These are phyloP conservation scores for Maconellicoccus hirsutus DNA, from an alignment of 1,140 invertebrate genomes.

Conservation along the genomic window DNA sequence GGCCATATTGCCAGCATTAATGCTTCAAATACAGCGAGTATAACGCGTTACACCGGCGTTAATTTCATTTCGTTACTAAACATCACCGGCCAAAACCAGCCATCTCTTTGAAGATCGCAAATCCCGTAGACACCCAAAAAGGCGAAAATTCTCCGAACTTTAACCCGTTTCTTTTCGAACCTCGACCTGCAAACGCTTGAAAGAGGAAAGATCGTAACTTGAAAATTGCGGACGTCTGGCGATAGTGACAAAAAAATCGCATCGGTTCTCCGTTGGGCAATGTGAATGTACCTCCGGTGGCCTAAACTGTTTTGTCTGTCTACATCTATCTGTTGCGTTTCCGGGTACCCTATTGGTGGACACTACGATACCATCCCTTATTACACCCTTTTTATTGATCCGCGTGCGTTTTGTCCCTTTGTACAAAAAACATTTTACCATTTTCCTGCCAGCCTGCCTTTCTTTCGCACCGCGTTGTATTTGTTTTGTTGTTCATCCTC, in stretches of 20 bases:
- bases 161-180: too few relatives aligned
- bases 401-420: not conserved
- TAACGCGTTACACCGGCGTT: not conserved
- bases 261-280: not conserved
- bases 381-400: constrained; percentile 22
- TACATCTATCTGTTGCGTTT: constrained; percentile 14
- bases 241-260: too few relatives aligned
- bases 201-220: too few relatives aligned
- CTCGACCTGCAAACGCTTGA: too few relatives aligned
- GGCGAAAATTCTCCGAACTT: too few relatives aligned
- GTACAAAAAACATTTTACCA: not conserved
- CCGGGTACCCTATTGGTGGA: constrained; percentile 14
- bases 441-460: not conserved
- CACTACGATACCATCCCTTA: constrained; percentile 13
- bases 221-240: too few relatives aligned
- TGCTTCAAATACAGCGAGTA: not conserved
- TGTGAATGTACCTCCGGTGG: not conserved
- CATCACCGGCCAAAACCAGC: too few relatives aligned
- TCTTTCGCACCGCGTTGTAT: not conserved
- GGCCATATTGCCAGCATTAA: not conserved
- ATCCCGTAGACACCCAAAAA: too few relatives aligned
- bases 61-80: not conserved
- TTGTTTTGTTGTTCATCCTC: not conserved
- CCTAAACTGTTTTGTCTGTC: constrained; percentile 12
- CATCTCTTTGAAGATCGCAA: too few relatives aligned